Evolutionary conservation across 2,797 vertebrate genomes (phyloP), one percentile per base, ranked within the genome.

Genomic region (Gadopsis bispinosus): DNA sequence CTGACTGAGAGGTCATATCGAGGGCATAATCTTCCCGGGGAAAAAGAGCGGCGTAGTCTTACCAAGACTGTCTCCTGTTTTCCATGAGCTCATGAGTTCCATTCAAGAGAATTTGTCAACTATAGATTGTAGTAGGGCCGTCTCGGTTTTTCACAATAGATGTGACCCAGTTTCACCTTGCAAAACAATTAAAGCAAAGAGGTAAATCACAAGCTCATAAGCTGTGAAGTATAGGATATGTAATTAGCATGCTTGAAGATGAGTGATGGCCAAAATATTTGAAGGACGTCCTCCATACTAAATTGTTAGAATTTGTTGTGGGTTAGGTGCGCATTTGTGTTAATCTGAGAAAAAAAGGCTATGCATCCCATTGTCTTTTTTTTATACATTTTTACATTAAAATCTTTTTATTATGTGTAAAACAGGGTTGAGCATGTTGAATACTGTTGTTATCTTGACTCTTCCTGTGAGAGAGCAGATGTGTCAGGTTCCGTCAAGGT

Each of bases 51-150:
- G n/a, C 65, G 63, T 29, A 61, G 6, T n/a, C 37, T 37, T 5
- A 22, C 11, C 56, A 33, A 51, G 35, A 56, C 5, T 68, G n/a
- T 55, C 61, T 50, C 7, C 17, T 45, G 37, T 26, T 26, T 26
- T 26, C 26, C 26, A 26, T 3, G 41, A 64, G 35, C 12, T 48
- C 47, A 16, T 26, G 50, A 68, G 69, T 67, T 56, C 31, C 50
- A 58, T 55, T 75, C 4, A 77, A n/a, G 56, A 79, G 41, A 71
- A 33, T 16, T 0, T 66, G 35, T 61, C 54, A 12, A n/a, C 11
- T 7, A 2, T 14, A 55, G 45, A 48, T 45, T 35, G 29, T 11
- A 7, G 7, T 11, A 33, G 7, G 12, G 10, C 9, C 9, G 37
- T 33, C 31, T 26, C 5, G 53, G 22, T 72, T 54, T 62, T 77